Conservation (phyloP, 2,888 invertebrate genomes). For the Pseudococcus jackbeardsleyi region DNA sequence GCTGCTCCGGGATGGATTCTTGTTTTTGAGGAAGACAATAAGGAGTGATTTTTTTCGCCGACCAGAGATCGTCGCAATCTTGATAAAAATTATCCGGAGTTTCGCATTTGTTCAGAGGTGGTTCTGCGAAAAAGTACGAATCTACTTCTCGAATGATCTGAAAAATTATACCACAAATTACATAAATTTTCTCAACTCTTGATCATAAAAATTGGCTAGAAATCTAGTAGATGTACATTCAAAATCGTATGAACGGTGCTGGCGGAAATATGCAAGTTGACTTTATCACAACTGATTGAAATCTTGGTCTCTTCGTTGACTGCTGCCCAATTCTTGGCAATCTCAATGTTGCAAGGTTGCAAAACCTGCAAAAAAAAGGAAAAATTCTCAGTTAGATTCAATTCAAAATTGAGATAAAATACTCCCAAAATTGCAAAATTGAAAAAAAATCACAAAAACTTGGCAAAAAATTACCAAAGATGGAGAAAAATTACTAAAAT, state of each 20-base stretch:
- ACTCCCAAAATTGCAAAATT: no score
- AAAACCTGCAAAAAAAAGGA: slow-evolving; percentile 70
- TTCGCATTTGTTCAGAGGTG: neutral
- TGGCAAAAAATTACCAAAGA: no score
- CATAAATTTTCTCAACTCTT: neutral
- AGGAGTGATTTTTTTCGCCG: slow-evolving; percentile 76
- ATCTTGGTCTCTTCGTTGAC: slow-evolving; percentile 79
- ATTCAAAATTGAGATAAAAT: neutral
- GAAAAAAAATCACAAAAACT: no score
- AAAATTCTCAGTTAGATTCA: neutral
- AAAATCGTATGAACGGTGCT: slow-evolving; percentile 80
- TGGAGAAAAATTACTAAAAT: no score
- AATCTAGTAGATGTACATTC: slow-evolving; percentile 59
- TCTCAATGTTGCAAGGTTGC: slow-evolving; percentile 80
- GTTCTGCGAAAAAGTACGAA: slow-evolving; percentile 39
- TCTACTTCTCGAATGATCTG: slow-evolving; percentile 54
- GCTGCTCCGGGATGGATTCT: neutral
- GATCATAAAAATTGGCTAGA: neutral
- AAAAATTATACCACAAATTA: neutral
- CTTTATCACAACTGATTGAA: slow-evolving; percentile 76
- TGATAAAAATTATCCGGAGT: slow-evolving; percentile 25
- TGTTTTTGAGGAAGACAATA: slow-evolving; percentile 53
- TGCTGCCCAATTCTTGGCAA: slow-evolving; percentile 76
- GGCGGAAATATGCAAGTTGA: slow-evolving; percentile 81
- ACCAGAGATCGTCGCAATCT: slow-evolving; percentile 73